A percentile compares a stretch with the other conserved stretches of the same genome.
Conservation (phyloP, 1,140 invertebrate genomes). For the Meloidogyne hapla region DNA sequence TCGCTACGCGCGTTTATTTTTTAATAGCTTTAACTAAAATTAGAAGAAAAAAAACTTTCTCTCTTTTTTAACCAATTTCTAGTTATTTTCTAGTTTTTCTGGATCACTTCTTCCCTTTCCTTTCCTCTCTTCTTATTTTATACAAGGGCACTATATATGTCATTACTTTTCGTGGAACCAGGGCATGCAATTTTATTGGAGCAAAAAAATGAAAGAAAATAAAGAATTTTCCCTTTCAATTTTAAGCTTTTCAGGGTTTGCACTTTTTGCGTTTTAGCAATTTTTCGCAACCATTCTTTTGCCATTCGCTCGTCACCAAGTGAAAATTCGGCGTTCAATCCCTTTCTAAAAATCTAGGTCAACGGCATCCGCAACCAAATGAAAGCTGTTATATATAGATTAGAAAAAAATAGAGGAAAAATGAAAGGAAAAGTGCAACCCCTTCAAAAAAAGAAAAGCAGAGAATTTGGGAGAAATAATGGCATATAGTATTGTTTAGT, state of each 20-base stretch:
- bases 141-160: neutral
- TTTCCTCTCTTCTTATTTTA: no score
- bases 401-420: neutral
- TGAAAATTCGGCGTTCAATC: constrained; percentile 13
- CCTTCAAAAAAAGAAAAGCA: neutral
- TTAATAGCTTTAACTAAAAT: no score
- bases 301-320: neutral
- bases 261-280: neutral
- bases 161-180: neutral
- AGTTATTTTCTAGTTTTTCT: neutral
- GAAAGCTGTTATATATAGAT: neutral
- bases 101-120: neutral
- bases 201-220: neutral
- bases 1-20: neutral
- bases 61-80: neutral
- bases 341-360: constrained; percentile 15
- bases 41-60: neutral
- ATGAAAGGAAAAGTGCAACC: constrained; percentile 19
- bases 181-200: neutral
- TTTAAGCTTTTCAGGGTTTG: neutral
- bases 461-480: neutral
- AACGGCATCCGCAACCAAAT: constrained; percentile 25
- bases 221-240: neutral
- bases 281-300: constrained; percentile 19
- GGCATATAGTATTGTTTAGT: neutral